Percentiles rank a stretch among this genome's conserved stretches.
These are phyloP conservation scores for Drosophila elegans DNA, from an alignment of 1,140 invertebrate genomes.

Conservation along the genomic window DNA sequence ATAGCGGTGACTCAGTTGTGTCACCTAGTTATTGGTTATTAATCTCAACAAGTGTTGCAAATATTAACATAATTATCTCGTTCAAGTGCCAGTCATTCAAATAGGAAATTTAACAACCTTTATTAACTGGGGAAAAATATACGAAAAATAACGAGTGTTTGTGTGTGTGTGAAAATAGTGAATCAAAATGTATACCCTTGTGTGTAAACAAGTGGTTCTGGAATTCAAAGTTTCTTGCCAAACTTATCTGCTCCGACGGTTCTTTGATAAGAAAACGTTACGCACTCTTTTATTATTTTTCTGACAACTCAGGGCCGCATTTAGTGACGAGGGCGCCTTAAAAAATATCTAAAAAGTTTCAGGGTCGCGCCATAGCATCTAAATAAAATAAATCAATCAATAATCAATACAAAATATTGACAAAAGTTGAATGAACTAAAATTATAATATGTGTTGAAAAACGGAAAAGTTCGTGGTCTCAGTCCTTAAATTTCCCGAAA, in stretches of 20 bases:
- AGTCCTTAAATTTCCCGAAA: neutral
- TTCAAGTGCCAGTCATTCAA: conserved; percentile 5
- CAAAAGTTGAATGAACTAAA: conserved; percentile 5
- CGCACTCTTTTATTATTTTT: conserved; percentile 33
- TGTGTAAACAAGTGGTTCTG: conserved; percentile 19
- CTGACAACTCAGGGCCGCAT: conserved; percentile 31
- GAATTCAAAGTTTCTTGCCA: conserved; percentile 31
- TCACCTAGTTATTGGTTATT: conserved; percentile 27
- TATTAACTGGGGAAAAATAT: neutral
- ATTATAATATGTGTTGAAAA: neutral
- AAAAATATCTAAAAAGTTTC: conserved; percentile 12
- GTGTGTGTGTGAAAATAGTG: conserved; percentile 7
- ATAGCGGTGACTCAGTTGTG: conserved; percentile 32
- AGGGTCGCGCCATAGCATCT: neutral
- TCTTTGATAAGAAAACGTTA: conserved; percentile 59
- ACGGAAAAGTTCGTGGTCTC: neutral
- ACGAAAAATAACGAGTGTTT: neutral
- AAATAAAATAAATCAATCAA: neutral
- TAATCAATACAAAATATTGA: conserved; percentile 11
- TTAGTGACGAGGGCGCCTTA: neutral
- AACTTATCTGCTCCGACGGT: conserved; percentile 24
- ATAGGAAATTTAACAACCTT: neutral
- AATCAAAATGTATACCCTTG: conserved; percentile 12
- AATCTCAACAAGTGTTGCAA: conserved; percentile 26
- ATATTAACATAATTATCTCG: conserved; percentile 35